Percentiles rank a stretch among this genome's conserved stretches.
Conservation (phyloP, 1,140 invertebrate species). For the Drosophila kikkawai region DNA sequence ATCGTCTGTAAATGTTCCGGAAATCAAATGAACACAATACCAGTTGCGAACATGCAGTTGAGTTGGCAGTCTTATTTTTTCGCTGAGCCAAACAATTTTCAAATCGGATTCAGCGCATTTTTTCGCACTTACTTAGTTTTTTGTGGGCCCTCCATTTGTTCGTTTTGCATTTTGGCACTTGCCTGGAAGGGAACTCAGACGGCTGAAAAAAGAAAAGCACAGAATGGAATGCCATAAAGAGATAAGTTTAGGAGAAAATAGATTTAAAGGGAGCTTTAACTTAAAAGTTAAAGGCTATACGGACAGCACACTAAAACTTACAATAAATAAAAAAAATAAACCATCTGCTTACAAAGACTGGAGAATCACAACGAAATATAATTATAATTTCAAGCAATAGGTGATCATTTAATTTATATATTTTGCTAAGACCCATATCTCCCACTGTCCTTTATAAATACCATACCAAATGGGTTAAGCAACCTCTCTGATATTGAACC, state of each 20-base stretch:
- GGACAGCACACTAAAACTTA: no score
- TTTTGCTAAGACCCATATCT: neutral
- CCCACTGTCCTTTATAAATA: neutral
- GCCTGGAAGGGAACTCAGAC: slow-evolving; percentile 17
- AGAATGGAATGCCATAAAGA: neutral
- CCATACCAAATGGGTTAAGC: no score
- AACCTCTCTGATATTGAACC: neutral
- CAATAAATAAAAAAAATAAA: neutral
- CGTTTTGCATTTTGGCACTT: slow-evolving; percentile 31
- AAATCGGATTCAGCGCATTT: slow-evolving; percentile 53
- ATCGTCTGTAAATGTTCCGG: neutral
- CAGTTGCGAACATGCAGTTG: slow-evolving; percentile 22
- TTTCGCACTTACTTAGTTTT: slow-evolving; percentile 49
- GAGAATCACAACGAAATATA: no score
- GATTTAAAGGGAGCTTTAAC: neutral
- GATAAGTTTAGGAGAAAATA: neutral
- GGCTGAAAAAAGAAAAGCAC: neutral
- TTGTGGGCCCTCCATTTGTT: slow-evolving; percentile 12
- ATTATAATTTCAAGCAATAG: neutral
- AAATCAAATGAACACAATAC: slow-evolving; percentile 50
- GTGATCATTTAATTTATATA: neutral
- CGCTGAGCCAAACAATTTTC: slow-evolving; percentile 47
- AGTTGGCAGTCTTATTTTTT: slow-evolving; percentile 40
- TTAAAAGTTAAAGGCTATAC: no score
- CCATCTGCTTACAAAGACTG: no score